Conservation (phyloP, 2,888 invertebrate genomes). For the Drosophila paranaensis region DNA sequence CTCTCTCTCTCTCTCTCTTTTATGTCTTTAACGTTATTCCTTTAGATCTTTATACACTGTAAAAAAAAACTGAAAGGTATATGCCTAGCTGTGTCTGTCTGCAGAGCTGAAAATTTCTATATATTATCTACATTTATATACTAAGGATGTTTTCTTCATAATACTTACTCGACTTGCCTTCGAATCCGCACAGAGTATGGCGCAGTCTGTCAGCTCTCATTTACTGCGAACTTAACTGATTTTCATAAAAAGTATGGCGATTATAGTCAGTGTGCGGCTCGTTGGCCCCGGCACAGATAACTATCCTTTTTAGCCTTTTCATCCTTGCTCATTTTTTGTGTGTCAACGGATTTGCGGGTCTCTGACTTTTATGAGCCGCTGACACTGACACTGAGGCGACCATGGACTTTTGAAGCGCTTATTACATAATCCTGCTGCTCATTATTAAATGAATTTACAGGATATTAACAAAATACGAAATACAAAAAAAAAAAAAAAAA, state of each 20-base stretch:
- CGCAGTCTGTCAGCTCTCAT: neutral
- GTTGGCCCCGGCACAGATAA: neutral
- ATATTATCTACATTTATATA: neutral
- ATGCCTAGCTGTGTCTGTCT: too few species aligned
- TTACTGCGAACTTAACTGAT: neutral
- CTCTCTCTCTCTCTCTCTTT: too few species aligned
- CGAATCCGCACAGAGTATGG: neutral
- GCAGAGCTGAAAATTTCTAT: too few species aligned
- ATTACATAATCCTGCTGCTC: constrained; percentile 62
- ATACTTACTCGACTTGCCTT: too few species aligned
- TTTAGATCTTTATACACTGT: too few species aligned
- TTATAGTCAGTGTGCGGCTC: neutral
- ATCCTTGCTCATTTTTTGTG: constrained; percentile 6
- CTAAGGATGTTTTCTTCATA: too few species aligned
- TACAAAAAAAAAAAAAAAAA: neutral
- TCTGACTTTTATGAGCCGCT: constrained; percentile 52
- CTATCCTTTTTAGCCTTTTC: constrained; percentile 2
- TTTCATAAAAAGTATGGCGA: neutral
- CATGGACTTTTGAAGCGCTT: constrained; percentile 41
- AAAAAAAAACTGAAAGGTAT: too few species aligned
- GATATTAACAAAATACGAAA: constrained; percentile 45
- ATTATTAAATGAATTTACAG: constrained; percentile 67
- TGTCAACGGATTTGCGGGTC: constrained; percentile 56
- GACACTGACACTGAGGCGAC: constrained; percentile 25
- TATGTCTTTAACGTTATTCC: too few species aligned